phyloP scores from a whole-genome alignment of 2,113 vertebrate genomes.

The Kryptolebias marmoratus region DNA sequence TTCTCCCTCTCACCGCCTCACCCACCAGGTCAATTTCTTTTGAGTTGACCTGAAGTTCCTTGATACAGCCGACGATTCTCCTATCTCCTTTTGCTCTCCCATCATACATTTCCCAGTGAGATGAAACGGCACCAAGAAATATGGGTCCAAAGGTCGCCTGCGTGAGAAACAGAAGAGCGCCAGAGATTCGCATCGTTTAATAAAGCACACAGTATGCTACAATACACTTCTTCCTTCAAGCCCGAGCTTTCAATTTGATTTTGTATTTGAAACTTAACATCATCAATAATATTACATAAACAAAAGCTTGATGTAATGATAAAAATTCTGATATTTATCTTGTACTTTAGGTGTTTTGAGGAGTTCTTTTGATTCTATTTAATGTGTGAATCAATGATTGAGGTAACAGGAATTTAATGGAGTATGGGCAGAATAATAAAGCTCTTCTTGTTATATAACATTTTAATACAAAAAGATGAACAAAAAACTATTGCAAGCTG shows the following conservation, averaged over 20 bases:
- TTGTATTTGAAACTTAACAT: slow-evolving; percentile 9
- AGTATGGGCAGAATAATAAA: no score
- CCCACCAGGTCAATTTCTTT: slow-evolving; percentile 81
- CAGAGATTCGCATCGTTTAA: slow-evolving; percentile 35
- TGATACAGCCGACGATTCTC: slow-evolving; percentile 84
- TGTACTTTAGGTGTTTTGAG: neutral
- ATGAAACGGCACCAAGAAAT: slow-evolving; percentile 85
- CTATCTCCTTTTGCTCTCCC: slow-evolving; percentile 57
- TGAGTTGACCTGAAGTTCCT: slow-evolving; percentile 84
- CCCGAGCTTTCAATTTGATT: neutral
- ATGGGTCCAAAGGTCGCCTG: slow-evolving; percentile 83
- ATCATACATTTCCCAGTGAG: slow-evolving; percentile 65
- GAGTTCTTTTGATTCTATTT: neutral
- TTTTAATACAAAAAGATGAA: neutral
- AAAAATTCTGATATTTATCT: neutral
- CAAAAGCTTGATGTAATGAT: slow-evolving; percentile 9
- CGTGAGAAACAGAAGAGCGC: slow-evolving; percentile 8
- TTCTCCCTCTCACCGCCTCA: slow-evolving; percentile 81
- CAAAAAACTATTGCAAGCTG: neutral
- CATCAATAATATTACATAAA: slow-evolving; percentile 30
- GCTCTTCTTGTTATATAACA: neutral
- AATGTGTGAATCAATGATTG: neutral
- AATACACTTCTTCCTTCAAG: slow-evolving; percentile 17
- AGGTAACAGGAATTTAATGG: neutral
- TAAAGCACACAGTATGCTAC: slow-evolving; percentile 25